Evolutionary conservation across 2,797 vertebrate species (phyloP), one percentile per base, ranked within the genome.

Genomic region (Falco cherrug): DNA sequence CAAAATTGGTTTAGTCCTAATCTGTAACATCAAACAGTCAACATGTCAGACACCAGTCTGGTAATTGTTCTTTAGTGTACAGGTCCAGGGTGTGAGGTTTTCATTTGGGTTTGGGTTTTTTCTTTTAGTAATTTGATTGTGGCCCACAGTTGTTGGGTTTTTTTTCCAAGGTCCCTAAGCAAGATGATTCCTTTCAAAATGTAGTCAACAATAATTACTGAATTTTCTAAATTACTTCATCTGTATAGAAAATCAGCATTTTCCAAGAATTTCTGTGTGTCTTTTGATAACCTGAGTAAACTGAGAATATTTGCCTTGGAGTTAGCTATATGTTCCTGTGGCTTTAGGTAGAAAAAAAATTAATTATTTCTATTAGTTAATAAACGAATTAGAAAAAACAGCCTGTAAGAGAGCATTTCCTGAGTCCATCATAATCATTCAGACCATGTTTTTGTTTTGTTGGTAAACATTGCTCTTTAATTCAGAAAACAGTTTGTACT

Each of bases 401-500:
- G 43, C 25, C 71, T 94, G 60, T 28, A 78, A 80, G 54, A 87
- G 75, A 81, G 45, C 81, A 75, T 92, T 96, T 93, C 53, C 69
- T 2, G 1, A 82, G 24, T 91, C 63, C 65, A 33, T 78, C 69
- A 57, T 84, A 84, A 93, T 94, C 22, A 84, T 90, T 94, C 57
- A 74, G 80, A 69, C 67, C 14, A 5, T 86, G 69, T 60, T 96
- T 84, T 95, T 78, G 53, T 97, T 95, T 97, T 93, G 79, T 89
- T 93, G 67, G 76, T 96, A 88, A 97, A 84, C 65, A 51, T 48
- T 87, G 64, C 90, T 97, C 86, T 96, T 97, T 97, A 97, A 96
- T 97, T 97, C 96, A 96, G 96, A 87, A 96, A 98, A 97, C 84
- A 95, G 88, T 94, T 96, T 97, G 94, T 88, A 73, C 95, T 97